Evolutionary conservation across 2,888 invertebrate genomes (phyloP), one percentile per base, ranked within the genome.

Genomic region (Trimorus sp.): DNA sequence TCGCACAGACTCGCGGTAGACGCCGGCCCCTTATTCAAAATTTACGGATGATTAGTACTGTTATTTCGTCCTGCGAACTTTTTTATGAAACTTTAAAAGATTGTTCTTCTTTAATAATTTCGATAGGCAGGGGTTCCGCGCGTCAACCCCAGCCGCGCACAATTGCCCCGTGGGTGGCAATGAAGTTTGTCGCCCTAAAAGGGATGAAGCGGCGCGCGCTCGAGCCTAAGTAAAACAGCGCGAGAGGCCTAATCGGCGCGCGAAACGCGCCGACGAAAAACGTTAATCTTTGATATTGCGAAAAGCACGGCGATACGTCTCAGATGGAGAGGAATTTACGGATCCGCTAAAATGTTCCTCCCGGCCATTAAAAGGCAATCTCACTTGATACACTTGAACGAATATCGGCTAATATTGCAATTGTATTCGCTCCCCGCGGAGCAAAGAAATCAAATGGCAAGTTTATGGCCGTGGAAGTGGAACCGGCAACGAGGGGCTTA

Each of bases 391-490:
- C 80, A 80, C 80, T 75, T 36, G 79, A 80, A 69, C 79, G 79
- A 75, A 70, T 80, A 80, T 80, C 75, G 70, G 79, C 79, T 80
- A 80, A 80, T 80, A 80, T 80, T 80, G 75, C 79, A 80, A 80
- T 80, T 80, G 70, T 70, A 80, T 80, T 74, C 68, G 70, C 49
- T 80, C 79, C 74, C 79, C 79, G 75, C 75, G 65, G 79, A 80
- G 70, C 70, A 80, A 75, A 80, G 70, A 75, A 75, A 80, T 80
- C 79, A 75, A 75, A 80, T 75, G 69, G 49, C 65, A 75, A 80
- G 16, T 80, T 75, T 80, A 79, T 70, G 49, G 74, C 4, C 58
- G 68, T 66, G 48, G 70, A 70, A 60, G 59, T 48, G 8, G 71
- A 69, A 63, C 26, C 49, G 58, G 37, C 26, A 62, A 59, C n/a